Evolutionary conservation across 2,113 vertebrate species (phyloP).

Genomic region (Capreolus pygargus): DNA sequence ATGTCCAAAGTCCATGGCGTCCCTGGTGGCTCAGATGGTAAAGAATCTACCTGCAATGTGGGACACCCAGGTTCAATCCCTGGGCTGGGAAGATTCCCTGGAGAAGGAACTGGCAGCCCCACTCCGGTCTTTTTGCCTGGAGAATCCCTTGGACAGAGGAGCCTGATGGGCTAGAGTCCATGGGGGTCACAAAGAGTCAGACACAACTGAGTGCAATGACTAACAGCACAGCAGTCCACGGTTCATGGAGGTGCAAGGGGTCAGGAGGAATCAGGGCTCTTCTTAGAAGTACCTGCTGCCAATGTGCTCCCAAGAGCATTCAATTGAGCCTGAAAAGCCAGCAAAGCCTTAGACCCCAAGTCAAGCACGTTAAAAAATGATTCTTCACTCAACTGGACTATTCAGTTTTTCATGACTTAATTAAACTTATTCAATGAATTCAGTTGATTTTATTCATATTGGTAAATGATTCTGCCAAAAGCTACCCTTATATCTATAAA

Average conservation of each 20-base stretch:
- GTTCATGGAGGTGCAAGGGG: background rate
- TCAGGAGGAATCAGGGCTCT: background rate
- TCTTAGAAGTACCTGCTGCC: background rate
- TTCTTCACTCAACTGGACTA: background rate
- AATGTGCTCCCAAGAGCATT: background rate
- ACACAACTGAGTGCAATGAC: background rate
- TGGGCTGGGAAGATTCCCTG: background rate
- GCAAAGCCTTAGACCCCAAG: background rate
- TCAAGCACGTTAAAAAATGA: background rate
- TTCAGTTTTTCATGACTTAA: background rate
- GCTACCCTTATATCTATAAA: background rate
- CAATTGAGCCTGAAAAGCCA: background rate
- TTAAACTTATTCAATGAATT: background rate
- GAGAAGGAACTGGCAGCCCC: background rate
- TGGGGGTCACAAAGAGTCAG: background rate
- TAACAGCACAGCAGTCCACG: background rate
- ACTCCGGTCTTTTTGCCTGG: background rate
- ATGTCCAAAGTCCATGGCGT: background rate
- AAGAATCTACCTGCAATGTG: background rate
- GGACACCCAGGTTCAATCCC: background rate
- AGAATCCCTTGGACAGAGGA: background rate
- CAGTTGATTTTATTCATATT: background rate
- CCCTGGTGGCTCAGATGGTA: background rate
- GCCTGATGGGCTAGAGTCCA: background rate
- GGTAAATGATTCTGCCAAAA: background rate